Conservation (phyloP, 2,888 invertebrate species). For the Nomada goodeniana region DNA sequence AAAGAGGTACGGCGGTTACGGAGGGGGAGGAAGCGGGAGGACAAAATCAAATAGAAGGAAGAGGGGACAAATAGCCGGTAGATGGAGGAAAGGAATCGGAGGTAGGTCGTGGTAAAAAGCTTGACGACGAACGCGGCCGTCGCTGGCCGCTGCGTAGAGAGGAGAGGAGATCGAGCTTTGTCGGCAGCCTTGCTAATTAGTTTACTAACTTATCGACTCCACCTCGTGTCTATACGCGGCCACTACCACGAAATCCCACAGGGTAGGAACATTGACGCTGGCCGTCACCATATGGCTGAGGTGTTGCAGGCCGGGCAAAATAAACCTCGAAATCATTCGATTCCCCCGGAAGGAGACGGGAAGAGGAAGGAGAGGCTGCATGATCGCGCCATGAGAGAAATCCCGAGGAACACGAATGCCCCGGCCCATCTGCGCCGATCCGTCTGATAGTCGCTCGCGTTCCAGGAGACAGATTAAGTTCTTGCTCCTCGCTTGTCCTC, state of each 20-base stretch:
- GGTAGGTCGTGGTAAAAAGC: conserved; percentile 76
- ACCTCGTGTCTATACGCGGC: conserved; percentile 74
- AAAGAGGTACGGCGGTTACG: conserved; percentile 69
- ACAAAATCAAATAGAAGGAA: conserved; percentile 68
- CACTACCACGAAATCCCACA: conserved; percentile 49
- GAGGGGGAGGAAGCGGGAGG: conserved; percentile 33
- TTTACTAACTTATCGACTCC: conserved; percentile 84
- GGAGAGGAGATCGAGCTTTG: conserved; percentile 79
- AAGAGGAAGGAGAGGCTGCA: not conserved
- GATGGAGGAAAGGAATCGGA: conserved; percentile 66
- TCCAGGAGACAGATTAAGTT: conserved; percentile 82
- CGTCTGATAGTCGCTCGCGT: conserved; percentile 77
- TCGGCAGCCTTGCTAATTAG: conserved; percentile 84
- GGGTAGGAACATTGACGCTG: conserved; percentile 72
- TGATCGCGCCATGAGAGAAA: not conserved
- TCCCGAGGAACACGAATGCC: conserved; percentile 30
- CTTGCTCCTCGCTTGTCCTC: conserved; percentile 75
- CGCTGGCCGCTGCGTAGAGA: conserved; percentile 68
- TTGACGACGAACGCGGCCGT: conserved; percentile 76
- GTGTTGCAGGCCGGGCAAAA: conserved; percentile 70
- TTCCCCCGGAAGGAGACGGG: conserved; percentile 35
- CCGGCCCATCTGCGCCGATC: conserved; percentile 77
- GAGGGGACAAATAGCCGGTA: conserved; percentile 72
- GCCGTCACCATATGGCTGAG: conserved; percentile 77
- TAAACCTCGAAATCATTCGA: conserved; percentile 72